These are phyloP conservation scores for Sardina pilchardus DNA, from an alignment of 2,113 vertebrate genomes.

Conservation along the genomic window DNA sequence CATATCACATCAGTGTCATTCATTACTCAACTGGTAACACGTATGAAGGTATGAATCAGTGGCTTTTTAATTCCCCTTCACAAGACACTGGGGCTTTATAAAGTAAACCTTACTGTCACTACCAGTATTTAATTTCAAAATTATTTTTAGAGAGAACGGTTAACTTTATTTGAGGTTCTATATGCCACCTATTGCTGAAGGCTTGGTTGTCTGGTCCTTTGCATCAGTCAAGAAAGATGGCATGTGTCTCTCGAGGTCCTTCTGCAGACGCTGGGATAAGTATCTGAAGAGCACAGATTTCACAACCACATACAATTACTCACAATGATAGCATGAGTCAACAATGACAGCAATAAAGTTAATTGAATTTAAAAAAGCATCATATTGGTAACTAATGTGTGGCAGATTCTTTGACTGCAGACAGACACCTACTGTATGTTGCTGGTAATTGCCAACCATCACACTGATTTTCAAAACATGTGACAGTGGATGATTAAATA, in stretches of 20 bases:
- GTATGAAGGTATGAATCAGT: background rate
- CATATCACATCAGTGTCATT: background rate
- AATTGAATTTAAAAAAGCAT: background rate
- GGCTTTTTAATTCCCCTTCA: background rate
- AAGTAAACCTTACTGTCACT: background rate
- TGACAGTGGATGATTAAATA: background rate
- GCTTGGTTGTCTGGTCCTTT: slow-evolving; percentile 74
- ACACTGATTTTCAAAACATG: background rate
- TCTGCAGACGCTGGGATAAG: slow-evolving; percentile 84
- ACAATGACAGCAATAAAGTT: background rate
- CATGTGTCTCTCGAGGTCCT: slow-evolving; percentile 85
- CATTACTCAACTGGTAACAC: background rate
- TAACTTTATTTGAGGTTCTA: background rate
- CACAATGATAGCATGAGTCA: background rate
- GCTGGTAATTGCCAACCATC: too few relatives aligned
- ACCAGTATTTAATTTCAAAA: background rate
- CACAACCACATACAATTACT: background rate
- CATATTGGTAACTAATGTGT: background rate
- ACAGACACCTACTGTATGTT: too few relatives aligned
- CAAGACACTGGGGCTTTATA: background rate
- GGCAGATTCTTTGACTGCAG: background rate
- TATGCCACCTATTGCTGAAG: slow-evolving; percentile 82
- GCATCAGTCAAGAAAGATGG: slow-evolving; percentile 88
- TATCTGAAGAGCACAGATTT: slow-evolving; percentile 62
- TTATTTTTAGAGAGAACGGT: background rate